Evolutionary conservation across 2,113 vertebrate species (phyloP).

Genomic region (Hypomesus transpacificus): DNA sequence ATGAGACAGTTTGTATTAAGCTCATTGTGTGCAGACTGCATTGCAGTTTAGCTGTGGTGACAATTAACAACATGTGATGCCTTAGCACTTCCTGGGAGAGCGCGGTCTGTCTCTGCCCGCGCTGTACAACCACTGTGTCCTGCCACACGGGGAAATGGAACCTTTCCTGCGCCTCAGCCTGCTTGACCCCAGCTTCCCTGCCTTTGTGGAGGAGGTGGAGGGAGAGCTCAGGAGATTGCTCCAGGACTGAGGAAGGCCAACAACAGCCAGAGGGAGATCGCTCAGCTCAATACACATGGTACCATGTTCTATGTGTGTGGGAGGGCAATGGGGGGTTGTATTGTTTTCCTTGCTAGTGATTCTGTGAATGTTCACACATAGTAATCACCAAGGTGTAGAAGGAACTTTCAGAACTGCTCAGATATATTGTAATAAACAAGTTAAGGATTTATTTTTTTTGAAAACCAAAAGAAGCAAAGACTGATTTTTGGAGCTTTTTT

Average conservation of each 20-base stretch:
- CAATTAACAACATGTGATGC: conserved; percentile 1
- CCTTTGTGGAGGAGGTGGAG: conserved; percentile 87
- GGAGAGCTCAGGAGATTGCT: conserved; percentile 76
- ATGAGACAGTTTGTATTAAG: not conserved
- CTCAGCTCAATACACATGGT: conserved; percentile 30
- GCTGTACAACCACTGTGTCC: conserved; percentile 42
- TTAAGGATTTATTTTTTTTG: conserved; percentile 15
- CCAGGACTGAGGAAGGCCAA: conserved; percentile 61
- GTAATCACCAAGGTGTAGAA: conserved; percentile 7
- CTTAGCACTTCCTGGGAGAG: conserved; percentile 74
- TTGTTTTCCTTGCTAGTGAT: conserved; percentile 23
- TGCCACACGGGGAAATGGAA: conserved; percentile 67
- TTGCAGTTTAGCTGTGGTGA: too few relatives aligned
- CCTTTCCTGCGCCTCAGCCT: conserved; percentile 81
- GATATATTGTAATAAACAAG: conserved; percentile 9
- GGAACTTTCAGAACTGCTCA: conserved; percentile 4
- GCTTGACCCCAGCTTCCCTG: conserved; percentile 83
- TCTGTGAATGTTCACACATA: conserved; percentile 22
- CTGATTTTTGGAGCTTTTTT: conserved; percentile 31
- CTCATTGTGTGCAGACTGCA: too few relatives aligned
- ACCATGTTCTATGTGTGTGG: conserved; percentile 21
- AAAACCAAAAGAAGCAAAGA: conserved; percentile 30
- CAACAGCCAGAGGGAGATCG: conserved; percentile 35
- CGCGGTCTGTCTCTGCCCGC: conserved; percentile 54
- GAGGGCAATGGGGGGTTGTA: conserved; percentile 8